Evolutionary conservation across 2,888 invertebrate genomes (phyloP), one percentile per base, ranked within the genome.

Genomic region (Priapulus caudatus): DNA sequence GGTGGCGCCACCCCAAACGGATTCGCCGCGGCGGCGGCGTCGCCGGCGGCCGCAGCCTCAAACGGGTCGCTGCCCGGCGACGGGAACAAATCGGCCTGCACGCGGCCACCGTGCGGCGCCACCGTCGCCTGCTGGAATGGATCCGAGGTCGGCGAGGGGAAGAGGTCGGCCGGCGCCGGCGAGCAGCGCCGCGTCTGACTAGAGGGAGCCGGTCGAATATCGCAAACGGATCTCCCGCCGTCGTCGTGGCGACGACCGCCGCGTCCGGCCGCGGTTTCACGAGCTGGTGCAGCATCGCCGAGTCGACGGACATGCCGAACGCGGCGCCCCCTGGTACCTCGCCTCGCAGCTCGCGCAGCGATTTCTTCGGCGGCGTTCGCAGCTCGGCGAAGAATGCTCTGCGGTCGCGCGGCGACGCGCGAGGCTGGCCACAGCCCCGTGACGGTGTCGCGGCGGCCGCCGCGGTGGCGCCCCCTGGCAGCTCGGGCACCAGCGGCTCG

Each of bases 241-340:
- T n/a, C n/a, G n/a, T n/a, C n/a, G n/a, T n/a, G n/a, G n/a, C n/a
- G n/a, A n/a, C n/a, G n/a, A n/a, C n/a, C n/a, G n/a, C n/a, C n/a
- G n/a, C n/a, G n/a, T n/a, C n/a, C n/a, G n/a, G n/a, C n/a, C n/a
- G 10, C 10, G 33, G 10, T n/a, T 33, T 33, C 33, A 33, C 33
- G 10, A 33, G 33, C 10, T 33, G 33, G 10, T 33, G 33, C 33
- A 33, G n/a, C 10, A 33, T 10, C 33, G 10, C 33, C 33, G 33
- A 33, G n/a, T 33, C 33, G 33, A 33, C 33, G n/a, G 33, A 33
- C 33, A 33, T 33, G 33, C 33, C n/a, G 33, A 33, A 33, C 33
- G 10, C n/a, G 10, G 33, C 10, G n/a, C 33, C 33, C 10, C 10
- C 33, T n/a, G n/a, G n/a, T n/a, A n/a, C n/a, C 10, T 33, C 33